Conservation (phyloP, 2,113 vertebrate species). For the Argyrosomus japonicus region DNA sequence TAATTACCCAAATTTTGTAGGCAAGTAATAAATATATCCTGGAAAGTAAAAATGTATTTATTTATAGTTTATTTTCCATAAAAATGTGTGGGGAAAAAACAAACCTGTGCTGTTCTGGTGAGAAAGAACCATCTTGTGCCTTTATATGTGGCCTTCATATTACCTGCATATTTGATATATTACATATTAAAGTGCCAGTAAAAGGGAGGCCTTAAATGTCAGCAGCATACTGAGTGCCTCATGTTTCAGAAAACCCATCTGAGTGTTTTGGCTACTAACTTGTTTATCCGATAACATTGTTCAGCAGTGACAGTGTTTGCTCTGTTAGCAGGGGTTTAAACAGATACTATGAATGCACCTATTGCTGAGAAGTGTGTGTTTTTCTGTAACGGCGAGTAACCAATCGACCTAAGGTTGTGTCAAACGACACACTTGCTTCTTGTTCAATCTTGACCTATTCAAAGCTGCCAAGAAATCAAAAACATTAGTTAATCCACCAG, state of each 20-base stretch:
- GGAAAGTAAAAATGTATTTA: neutral
- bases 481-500: neutral
- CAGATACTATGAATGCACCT: constrained; percentile 10
- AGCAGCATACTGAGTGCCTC: neutral
- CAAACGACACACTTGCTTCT: neutral
- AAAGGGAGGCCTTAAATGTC: neutral
- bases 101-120: neutral
- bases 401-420: neutral
- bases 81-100: neutral
- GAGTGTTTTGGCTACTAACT: constrained; percentile 46
- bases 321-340: constrained; percentile 1
- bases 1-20: neutral
- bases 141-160: neutral
- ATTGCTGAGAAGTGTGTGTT: neutral
- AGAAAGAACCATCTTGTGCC: neutral
- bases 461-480: neutral
- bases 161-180: neutral
- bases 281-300: constrained; percentile 50
- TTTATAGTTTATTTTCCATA: neutral
- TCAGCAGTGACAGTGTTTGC: constrained; percentile 3
- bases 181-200: neutral
- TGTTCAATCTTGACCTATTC: neutral
- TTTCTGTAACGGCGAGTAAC: neutral
- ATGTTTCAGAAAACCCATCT: constrained; percentile 21
- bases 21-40: neutral